A percentile compares a stretch with the other conserved stretches of the same genome.
Evolutionary conservation across 1,140 invertebrate genomes (phyloP).

Genomic region (Drosophila orosa): DNA sequence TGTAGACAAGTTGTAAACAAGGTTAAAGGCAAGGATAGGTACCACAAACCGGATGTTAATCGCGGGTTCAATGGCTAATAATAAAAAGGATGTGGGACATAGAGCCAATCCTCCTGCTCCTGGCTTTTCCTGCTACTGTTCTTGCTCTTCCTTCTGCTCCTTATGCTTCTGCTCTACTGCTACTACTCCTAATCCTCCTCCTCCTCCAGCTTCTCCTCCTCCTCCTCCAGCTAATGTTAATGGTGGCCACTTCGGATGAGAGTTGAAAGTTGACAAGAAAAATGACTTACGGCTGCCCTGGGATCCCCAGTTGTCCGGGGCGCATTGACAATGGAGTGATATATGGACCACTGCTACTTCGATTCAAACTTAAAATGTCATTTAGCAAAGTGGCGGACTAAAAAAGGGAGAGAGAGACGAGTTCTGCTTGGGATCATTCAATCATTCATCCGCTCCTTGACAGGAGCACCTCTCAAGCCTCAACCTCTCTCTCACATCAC

Average conservation of each 20-base stretch:
- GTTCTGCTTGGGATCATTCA: constrained; percentile 44
- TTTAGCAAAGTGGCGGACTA: constrained; percentile 37
- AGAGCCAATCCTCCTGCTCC: background rate
- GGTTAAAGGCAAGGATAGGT: constrained; percentile 50
- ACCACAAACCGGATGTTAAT: constrained; percentile 27
- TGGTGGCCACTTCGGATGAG: background rate
- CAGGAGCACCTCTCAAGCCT: too few species aligned
- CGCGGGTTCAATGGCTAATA: constrained; percentile 52
- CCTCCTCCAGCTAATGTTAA: background rate
- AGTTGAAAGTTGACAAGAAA: constrained; percentile 59
- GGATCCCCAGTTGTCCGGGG: constrained; percentile 25
- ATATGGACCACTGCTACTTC: constrained; percentile 27
- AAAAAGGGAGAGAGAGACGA: background rate
- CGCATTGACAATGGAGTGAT: constrained; percentile 57
- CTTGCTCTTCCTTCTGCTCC: too few species aligned
- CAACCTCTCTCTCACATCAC: background rate
- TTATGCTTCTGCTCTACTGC: too few species aligned
- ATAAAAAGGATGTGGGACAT: constrained; percentile 27
- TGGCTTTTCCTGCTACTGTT: too few species aligned
- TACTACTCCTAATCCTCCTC: background rate
- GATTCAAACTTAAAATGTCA: constrained; percentile 58
- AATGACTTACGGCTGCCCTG: constrained; percentile 48
- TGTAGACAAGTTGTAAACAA: constrained; percentile 77
- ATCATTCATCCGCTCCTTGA: constrained; percentile 39
- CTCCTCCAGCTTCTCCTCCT: background rate